Evolutionary conservation across 2,113 vertebrate genomes (phyloP).

Genomic region (Pampusana beccarii): DNA sequence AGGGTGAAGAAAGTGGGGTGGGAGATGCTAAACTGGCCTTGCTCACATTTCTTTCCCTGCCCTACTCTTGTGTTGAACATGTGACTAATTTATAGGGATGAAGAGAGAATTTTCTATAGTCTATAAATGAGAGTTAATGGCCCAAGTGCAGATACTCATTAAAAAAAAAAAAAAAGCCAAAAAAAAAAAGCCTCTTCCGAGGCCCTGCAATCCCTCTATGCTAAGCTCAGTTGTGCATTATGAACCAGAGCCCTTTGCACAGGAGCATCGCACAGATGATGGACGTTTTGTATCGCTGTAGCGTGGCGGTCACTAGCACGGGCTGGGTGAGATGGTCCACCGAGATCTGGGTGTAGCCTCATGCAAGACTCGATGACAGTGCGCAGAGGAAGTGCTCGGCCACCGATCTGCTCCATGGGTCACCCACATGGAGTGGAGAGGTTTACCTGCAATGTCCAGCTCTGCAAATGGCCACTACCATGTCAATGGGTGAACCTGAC

Average conservation of each 20-base stretch:
- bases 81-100: neutral
- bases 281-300: neutral
- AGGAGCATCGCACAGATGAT: fast-evolving
- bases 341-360: neutral
- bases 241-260: neutral
- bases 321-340: neutral
- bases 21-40: neutral
- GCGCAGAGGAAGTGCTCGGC: neutral
- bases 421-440: neutral
- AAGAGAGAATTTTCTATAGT: neutral
- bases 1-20: neutral
- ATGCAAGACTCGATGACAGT: neutral
- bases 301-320: fast-evolving
- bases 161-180: neutral
- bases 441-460: fast-evolving
- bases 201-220: neutral
- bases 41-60: neutral
- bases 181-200: neutral
- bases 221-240: fast-evolving
- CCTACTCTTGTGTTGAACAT: neutral
- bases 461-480: neutral
- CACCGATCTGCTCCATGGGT: neutral
- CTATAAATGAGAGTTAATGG: neutral
- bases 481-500: neutral
- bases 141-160: neutral